Evolutionary conservation across 2,113 vertebrate species (phyloP).

Genomic region (Perca flavescens): DNA sequence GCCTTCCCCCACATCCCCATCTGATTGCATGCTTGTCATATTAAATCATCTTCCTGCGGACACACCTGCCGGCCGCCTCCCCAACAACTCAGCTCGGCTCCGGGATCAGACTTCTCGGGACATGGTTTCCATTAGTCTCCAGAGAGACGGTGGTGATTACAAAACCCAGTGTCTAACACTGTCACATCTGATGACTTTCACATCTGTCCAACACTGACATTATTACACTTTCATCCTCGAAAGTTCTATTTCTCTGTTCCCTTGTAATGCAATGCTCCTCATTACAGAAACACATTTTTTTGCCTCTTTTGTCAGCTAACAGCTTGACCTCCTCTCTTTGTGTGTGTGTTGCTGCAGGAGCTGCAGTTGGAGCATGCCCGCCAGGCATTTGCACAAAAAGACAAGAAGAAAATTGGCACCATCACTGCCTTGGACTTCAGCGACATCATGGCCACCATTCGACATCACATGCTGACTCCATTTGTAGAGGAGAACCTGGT

Average conservation of each 20-base stretch:
- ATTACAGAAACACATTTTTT: constrained; percentile 45
- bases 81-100: constrained; percentile 34
- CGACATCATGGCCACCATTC: constrained; percentile 98
- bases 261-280: constrained; percentile 50
- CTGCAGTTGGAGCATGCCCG: constrained; percentile 95
- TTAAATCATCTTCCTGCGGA: constrained; percentile 79
- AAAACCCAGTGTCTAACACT: constrained; percentile 65
- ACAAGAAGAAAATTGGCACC: constrained; percentile 93
- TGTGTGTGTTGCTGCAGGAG: constrained; percentile 84
- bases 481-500: constrained; percentile 99
- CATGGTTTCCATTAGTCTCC: constrained; percentile 82
- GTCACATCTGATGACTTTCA: constrained; percentile 74
- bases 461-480: constrained; percentile 94
- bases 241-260: constrained; percentile 38
- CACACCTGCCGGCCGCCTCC: constrained; percentile 78
- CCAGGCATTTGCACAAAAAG: constrained; percentile 95
- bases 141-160: constrained; percentile 73
- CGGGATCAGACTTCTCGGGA: constrained; percentile 73
- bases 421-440: constrained; percentile 96
- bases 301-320: constrained; percentile 54
- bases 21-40: constrained; percentile 84
- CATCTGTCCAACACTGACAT: constrained; percentile 61
- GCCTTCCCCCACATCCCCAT: constrained; percentile 62
- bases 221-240: constrained; percentile 41
- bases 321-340: constrained; percentile 34